Evolutionary conservation across 2,113 vertebrate species (phyloP), one percentile per base, ranked within the genome.

Genomic region (Leiothrix lutea): DNA sequence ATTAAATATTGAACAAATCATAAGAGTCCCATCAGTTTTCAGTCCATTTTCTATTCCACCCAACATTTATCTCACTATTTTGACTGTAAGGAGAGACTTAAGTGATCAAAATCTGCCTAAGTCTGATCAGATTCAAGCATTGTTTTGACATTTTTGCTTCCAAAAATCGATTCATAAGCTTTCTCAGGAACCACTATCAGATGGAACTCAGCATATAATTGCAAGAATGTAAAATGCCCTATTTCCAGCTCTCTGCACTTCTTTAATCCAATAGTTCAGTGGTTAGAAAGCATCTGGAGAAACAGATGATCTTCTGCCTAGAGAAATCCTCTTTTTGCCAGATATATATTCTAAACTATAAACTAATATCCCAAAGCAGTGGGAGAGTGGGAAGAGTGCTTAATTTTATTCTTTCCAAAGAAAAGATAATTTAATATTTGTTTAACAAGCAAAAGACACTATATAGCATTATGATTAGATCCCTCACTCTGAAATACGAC

Each of bases 281-380:
- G 35, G 33, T 60, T 85, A 74, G 65, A 94, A 85, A 93, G 29
- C 66, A 94, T 88, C 82, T 92, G 93, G 74, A 69, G 67, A 86
- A 94, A 88, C 82, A 88, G 74, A 95, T 77, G 62, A 80, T 90
- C 31, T 60, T 89, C 44, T 75, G 70, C 91, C 79, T 92, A 69
- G 40, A 83, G 74, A 93, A 92, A 90, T 65, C 8, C 1, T 81
- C 42, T 70, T 62, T 87, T 67, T 85, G 38, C 25, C 36, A 67
- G 51, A 85, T 79, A 47, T 64, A 64, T 64, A 51, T 79, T 81
- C 35, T 35, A 87, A n/a, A 26, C 38, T 40, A 60, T 64, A 90
- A 95, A 88, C 48, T 80, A 94, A 69, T 69, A 83, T 67, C 36
- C 40, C 45, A 60, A 80, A 94, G 82, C 71, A 86, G 35, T 71